Percentiles rank a stretch among this genome's conserved stretches.
These are phyloP conservation scores for Lycophotia porphyrea DNA, from an alignment of 2,888 invertebrate species.

Conservation along the genomic window DNA sequence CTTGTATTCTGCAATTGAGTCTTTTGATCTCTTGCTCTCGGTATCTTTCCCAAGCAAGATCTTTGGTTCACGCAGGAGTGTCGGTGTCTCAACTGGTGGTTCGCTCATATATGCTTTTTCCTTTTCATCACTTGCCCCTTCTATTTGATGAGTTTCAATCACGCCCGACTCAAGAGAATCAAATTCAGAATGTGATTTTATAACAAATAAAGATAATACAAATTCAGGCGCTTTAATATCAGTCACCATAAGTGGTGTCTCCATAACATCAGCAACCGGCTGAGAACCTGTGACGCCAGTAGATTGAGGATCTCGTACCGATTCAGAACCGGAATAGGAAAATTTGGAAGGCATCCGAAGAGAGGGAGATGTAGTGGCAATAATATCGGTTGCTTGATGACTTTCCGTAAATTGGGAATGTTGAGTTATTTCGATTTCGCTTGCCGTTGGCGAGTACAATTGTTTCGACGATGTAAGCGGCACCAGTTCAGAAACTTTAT, in stretches of 20 bases:
- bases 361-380: not conserved
- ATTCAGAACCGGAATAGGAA: not conserved
- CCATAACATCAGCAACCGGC: not conserved
- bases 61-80: not conserved
- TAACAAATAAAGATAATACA: slow-evolving; percentile 6
- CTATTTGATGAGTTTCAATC: not conserved
- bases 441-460: slow-evolving; percentile 2
- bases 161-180: too few species aligned
- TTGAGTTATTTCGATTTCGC: not conserved
- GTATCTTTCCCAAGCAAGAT: not conserved
- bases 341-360: not conserved
- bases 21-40: not conserved
- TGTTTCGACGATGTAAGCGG: slow-evolving; percentile 14
- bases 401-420: not conserved
- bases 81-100: not conserved
- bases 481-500: not conserved
- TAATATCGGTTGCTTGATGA: slow-evolving; percentile 5
- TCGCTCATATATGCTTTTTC: not conserved
- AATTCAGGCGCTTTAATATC: not conserved
- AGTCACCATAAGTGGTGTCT: not conserved
- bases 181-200: slow-evolving; percentile 33
- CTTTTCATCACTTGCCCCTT: not conserved
- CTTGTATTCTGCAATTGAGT: not conserved
- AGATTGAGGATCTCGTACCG: slow-evolving; percentile 1
- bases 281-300: not conserved